Evolutionary conservation across 1,140 invertebrate genomes (phyloP).

Genomic region (Holcopasites calliopsidis): DNA sequence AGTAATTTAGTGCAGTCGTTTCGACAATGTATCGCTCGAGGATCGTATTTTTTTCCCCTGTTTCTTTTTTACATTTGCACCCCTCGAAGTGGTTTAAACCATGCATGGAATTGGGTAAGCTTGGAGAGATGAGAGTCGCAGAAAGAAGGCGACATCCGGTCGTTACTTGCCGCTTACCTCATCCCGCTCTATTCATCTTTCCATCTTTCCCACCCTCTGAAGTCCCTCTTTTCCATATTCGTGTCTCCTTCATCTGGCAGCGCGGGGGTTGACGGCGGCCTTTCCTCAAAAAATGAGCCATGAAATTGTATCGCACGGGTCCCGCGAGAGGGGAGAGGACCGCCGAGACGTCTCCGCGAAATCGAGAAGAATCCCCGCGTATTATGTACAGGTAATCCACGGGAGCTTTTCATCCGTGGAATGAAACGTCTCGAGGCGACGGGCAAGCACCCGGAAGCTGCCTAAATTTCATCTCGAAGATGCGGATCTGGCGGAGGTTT

Average conservation of each 20-base stretch:
- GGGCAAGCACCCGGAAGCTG: conserved; percentile 29
- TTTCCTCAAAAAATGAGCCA: conserved; percentile 40
- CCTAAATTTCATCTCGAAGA: conserved; percentile 24
- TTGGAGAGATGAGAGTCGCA: conserved; percentile 6
- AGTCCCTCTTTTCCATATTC: not conserved
- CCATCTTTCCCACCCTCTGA: not conserved
- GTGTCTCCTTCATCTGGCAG: not conserved
- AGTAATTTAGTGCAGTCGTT: too few species aligned
- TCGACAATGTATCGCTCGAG: too few species aligned
- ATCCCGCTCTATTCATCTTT: not conserved
- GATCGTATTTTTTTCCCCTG: too few species aligned
- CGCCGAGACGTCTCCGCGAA: conserved; percentile 38
- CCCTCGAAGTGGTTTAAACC: conserved; percentile 34
- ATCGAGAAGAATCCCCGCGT: conserved; percentile 35
- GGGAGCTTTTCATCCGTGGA: conserved; percentile 57
- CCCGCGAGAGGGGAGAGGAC: conserved; percentile 21
- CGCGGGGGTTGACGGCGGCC: conserved; percentile 1
- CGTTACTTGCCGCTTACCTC: not conserved
- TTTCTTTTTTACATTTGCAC: conserved; percentile 59
- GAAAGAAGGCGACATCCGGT: conserved; percentile 29
- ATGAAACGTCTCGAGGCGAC: conserved; percentile 59
- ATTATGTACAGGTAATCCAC: conserved; percentile 63
- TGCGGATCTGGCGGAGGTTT: conserved; percentile 22
- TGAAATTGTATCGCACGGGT: conserved; percentile 55
- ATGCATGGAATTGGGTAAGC: conserved; percentile 29